Conservation (phyloP, 2,888 invertebrate species). For the Melanostoma mellinum region DNA sequence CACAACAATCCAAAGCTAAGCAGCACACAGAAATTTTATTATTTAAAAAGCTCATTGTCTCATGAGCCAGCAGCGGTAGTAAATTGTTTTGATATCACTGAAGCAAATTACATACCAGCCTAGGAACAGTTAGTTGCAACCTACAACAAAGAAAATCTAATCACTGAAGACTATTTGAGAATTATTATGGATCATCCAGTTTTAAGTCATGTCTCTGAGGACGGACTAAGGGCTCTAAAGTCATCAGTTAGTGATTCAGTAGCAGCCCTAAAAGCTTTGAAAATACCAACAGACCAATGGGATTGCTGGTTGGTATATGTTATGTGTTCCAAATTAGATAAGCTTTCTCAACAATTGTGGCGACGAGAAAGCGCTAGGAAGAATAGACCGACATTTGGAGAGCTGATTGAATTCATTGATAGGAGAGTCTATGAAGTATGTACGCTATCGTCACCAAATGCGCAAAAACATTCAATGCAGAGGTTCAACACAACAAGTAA, state of each 20-base stretch:
- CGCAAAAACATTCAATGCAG: background rate
- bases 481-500: background rate
- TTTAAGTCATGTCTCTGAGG: conserved; percentile 9
- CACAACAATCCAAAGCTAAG: background rate
- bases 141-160: background rate
- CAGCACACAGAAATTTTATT: conserved; percentile 13
- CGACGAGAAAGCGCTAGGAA: conserved; percentile 8
- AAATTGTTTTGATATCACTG: background rate
- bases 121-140: background rate
- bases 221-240: conserved; percentile 15
- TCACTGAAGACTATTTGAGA: background rate
- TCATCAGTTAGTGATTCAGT: conserved; percentile 17
- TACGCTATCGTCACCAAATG: background rate
- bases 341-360: conserved; percentile 15
- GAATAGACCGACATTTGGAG: conserved; percentile 10
- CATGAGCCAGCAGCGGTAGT: background rate
- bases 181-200: conserved; percentile 9
- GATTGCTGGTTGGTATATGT: conserved; percentile 13
- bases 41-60: conserved; percentile 1
- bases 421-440: conserved; percentile 25
- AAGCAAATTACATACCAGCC: conserved; percentile 4
- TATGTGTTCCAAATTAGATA: background rate
- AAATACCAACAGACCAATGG: conserved; percentile 19
- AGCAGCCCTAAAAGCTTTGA: conserved; percentile 9
- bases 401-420: conserved; percentile 20